These are phyloP conservation scores for Euwallacea similis DNA, from an alignment of 1,140 invertebrate genomes.

Conservation along the genomic window DNA sequence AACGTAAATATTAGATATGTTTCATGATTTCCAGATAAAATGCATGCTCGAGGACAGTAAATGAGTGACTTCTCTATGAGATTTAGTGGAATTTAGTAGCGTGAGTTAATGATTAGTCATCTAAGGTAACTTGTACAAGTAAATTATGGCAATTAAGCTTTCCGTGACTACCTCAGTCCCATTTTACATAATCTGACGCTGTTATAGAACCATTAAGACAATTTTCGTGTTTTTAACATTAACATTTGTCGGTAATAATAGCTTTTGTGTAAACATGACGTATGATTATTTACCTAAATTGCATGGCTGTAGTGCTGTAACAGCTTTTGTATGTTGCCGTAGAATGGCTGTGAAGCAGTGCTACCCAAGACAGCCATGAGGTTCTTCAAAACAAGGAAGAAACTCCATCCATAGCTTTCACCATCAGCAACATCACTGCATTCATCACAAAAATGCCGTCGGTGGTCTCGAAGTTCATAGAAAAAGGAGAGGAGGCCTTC, in stretches of 20 bases:
- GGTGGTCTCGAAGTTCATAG: constrained; percentile 69
- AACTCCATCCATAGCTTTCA: neutral
- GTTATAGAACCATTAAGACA: too few relatives aligned
- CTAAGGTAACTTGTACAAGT: too few relatives aligned
- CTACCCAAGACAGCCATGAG: neutral
- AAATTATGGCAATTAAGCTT: too few relatives aligned
- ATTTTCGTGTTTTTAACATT: neutral
- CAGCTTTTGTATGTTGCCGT: neutral
- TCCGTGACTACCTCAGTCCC: too few relatives aligned
- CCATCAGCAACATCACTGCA: neutral
- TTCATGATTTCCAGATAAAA: too few relatives aligned
- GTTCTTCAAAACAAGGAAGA: neutral
- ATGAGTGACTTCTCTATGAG: too few relatives aligned
- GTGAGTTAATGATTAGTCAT: too few relatives aligned
- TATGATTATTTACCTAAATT: neutral
- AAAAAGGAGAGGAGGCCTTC: constrained; percentile 58
- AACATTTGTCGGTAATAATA: neutral
- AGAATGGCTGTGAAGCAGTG: too few relatives aligned
- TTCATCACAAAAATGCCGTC: constrained; percentile 58
- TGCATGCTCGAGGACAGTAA: too few relatives aligned
- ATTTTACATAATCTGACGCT: too few relatives aligned
- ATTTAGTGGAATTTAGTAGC: too few relatives aligned
- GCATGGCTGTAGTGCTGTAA: neutral
- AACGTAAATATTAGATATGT: too few relatives aligned
- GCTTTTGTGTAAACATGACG: neutral